Conservation (phyloP, 1,140 invertebrate species). For the Drosophila saltans region DNA sequence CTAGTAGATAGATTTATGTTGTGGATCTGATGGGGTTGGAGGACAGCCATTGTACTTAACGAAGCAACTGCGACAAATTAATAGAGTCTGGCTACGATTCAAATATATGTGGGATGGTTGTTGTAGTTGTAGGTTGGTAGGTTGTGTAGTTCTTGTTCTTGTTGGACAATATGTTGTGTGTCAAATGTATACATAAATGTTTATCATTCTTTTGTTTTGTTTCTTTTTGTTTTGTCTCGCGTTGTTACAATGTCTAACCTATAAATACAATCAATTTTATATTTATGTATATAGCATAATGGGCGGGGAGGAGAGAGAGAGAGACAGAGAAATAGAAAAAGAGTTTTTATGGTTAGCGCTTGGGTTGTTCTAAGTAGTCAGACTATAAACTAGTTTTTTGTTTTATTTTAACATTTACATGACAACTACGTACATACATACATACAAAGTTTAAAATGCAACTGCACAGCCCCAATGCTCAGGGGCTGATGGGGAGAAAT, state of each 20-base stretch:
- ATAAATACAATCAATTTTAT: constrained; percentile 52
- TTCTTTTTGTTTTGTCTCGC: constrained; percentile 43
- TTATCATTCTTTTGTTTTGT: not conserved
- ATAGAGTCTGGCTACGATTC: constrained; percentile 25
- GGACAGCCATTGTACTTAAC: constrained; percentile 28
- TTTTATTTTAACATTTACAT: constrained; percentile 39
- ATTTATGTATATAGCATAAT: constrained; percentile 56
- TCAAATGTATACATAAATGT: constrained; percentile 37
- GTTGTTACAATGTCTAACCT: constrained; percentile 80
- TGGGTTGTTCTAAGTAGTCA: constrained; percentile 55
- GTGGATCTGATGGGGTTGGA: constrained; percentile 28
- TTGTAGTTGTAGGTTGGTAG: constrained; percentile 51
- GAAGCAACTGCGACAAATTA: constrained; percentile 45
- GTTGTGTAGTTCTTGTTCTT: constrained; percentile 40
- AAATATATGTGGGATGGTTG: constrained; percentile 40
- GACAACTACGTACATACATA: constrained; percentile 56
- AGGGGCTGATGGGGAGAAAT: constrained; percentile 15
- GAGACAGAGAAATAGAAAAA: constrained; percentile 78
- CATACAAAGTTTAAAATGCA: constrained; percentile 63
- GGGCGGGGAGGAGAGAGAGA: constrained; percentile 54
- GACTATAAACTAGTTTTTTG: constrained; percentile 60
- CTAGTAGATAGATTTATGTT: constrained; percentile 29
- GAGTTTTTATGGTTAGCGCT: constrained; percentile 74
- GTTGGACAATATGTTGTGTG: constrained; percentile 34
- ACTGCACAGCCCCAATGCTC: constrained; percentile 21